Evolutionary conservation across 1,140 invertebrate species (phyloP).

Genomic region (Platorchestia sp.): DNA sequence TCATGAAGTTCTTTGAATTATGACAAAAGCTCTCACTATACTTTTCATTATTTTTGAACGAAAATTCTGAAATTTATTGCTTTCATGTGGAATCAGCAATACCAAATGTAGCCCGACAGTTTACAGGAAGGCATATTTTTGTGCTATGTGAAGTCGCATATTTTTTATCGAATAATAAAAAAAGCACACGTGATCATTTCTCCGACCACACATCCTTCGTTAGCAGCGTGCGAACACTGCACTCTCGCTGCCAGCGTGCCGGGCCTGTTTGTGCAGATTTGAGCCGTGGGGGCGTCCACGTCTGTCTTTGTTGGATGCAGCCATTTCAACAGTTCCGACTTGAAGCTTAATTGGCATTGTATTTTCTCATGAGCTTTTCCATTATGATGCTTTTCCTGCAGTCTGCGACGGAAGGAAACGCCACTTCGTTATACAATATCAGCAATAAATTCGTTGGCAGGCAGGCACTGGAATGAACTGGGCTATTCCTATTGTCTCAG

Average conservation of each 20-base stretch:
- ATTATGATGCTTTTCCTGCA: not conserved
- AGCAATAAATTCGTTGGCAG: not conserved
- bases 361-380: not conserved
- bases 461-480: not conserved
- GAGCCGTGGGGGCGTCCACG: not conserved
- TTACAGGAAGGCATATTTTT: too few relatives aligned
- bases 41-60: too few relatives aligned
- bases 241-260: not conserved
- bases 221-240: not conserved
- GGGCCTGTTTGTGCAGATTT: not conserved
- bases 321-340: not conserved
- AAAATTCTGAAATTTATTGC: too few relatives aligned
- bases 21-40: too few relatives aligned
- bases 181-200: not conserved
- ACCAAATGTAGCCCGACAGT: too few relatives aligned
- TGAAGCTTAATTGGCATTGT: not conserved
- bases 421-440: not conserved
- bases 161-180: not conserved
- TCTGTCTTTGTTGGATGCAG: constrained; percentile 16
- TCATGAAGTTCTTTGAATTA: too few relatives aligned
- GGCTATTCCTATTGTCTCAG: not conserved
- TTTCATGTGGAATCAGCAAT: not conserved
- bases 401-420: not conserved
- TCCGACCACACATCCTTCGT: not conserved
- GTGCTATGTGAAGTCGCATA: not conserved